Evolutionary conservation across 1,140 invertebrate genomes (phyloP).

Genomic region (Cherax destructor): DNA sequence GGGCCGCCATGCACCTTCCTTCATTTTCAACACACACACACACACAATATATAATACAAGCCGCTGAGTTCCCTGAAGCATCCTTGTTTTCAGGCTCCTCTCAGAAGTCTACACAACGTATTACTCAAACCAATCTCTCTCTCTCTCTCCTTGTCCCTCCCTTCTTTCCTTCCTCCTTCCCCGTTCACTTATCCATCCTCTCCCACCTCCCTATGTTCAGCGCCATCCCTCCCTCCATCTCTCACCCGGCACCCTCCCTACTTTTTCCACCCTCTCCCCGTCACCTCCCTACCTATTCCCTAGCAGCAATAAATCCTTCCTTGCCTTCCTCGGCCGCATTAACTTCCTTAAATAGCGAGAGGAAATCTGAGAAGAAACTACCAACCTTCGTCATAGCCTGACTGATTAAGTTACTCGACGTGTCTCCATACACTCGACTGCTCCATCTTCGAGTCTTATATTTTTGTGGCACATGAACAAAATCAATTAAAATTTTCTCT

Average conservation of each 20-base stretch:
- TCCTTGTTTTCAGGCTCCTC: neutral
- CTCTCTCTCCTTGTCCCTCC: neutral
- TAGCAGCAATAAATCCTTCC: neutral
- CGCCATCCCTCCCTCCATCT: neutral
- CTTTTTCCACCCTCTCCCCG: neutral
- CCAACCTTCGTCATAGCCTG: no score
- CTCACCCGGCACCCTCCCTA: neutral
- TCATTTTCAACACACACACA: neutral
- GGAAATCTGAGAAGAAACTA: neutral
- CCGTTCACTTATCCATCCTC: neutral
- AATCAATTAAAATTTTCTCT: constrained; percentile 50
- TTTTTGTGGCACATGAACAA: neutral
- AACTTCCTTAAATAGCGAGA: neutral
- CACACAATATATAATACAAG: neutral
- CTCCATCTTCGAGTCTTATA: no score
- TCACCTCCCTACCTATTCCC: neutral
- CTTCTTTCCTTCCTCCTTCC: neutral
- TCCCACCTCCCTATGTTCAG: no score
- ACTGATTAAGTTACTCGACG: no score
- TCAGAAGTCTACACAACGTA: neutral
- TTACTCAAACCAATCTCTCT: neutral
- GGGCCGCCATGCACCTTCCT: no score
- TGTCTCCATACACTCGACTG: no score
- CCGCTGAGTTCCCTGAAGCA: neutral
- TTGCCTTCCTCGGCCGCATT: neutral